Percentiles rank a stretch among this genome's conserved stretches.
phyloP scores from a whole-genome alignment of 2,888 invertebrate species.

The Cephalotes varians region DNA sequence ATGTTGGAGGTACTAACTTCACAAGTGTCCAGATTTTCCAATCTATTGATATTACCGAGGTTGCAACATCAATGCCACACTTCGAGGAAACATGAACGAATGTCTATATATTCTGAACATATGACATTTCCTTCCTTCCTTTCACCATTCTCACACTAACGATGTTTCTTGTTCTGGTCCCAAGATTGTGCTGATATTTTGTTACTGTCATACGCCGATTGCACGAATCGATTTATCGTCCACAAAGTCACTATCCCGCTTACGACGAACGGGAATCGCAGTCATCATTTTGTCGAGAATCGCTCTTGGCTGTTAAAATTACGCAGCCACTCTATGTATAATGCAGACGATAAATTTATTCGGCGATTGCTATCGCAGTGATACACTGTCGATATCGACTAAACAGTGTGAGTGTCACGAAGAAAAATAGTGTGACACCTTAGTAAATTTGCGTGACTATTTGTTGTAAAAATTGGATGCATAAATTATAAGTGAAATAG shows the following conservation, averaged over 20 bases:
- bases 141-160: neutral
- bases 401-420: slow-evolving; percentile 9
- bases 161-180: slow-evolving; percentile 20
- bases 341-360: slow-evolving; percentile 39
- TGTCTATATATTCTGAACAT: slow-evolving; percentile 1
- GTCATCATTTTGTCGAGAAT: slow-evolving; percentile 14
- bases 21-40: no score
- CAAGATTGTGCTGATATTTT: slow-evolving; percentile 40
- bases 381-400: slow-evolving; percentile 3
- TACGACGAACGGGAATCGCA: neutral
- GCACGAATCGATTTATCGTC: slow-evolving; percentile 21
- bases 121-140: slow-evolving; percentile 30
- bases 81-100: neutral
- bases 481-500: slow-evolving; percentile 56
- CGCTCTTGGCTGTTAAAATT: neutral
- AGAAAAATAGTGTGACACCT: neutral
- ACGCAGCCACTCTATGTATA: neutral
- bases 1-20: no score
- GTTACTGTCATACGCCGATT: slow-evolving; percentile 14
- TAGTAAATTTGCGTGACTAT: slow-evolving; percentile 56
- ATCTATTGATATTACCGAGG: slow-evolving; percentile 3
- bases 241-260: slow-evolving; percentile 14
- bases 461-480: slow-evolving; percentile 59
- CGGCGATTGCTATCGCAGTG: neutral
- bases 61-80: neutral